phyloP scores from a whole-genome alignment of 2,888 invertebrate species.

The Philaethria dido region DNA sequence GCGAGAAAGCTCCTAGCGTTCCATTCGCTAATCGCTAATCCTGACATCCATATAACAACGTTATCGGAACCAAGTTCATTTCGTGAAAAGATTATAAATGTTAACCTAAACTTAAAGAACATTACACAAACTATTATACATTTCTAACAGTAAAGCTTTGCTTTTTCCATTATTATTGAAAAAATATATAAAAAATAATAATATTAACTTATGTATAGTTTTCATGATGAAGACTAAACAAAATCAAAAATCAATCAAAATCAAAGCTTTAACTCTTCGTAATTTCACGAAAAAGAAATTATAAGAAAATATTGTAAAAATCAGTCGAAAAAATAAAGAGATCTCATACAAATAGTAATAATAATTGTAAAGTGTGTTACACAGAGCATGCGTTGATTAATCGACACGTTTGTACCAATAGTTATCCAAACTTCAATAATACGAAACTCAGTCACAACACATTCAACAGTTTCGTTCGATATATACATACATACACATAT shows the following conservation, averaged over 20 bases:
- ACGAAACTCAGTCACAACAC: slow-evolving; percentile 9
- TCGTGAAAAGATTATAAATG: neutral
- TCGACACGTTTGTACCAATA: neutral
- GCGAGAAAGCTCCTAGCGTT: neutral
- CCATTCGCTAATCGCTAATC: too few relatives aligned
- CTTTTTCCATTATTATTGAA: slow-evolving; percentile 16
- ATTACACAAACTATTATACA: slow-evolving; percentile 19
- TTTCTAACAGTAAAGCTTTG: slow-evolving; percentile 23
- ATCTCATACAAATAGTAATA: slow-evolving; percentile 52
- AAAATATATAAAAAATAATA: slow-evolving; percentile 2
- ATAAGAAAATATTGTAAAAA: slow-evolving; percentile 51
- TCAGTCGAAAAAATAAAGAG: slow-evolving; percentile 70
- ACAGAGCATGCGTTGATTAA: slow-evolving; percentile 14
- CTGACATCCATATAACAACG: neutral
- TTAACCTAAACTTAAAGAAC: slow-evolving; percentile 12
- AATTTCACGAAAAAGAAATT: slow-evolving; percentile 4
- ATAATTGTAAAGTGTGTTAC: slow-evolving; percentile 43
- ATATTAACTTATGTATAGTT: neutral
- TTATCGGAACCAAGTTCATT: neutral
- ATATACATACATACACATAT: neutral
- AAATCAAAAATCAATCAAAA: too few relatives aligned
- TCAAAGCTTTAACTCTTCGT: too few relatives aligned
- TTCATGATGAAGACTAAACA: too few relatives aligned
- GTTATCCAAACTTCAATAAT: neutral
- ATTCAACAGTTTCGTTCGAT: neutral